Evolutionary conservation across 2,888 invertebrate genomes (phyloP).

Genomic region (Pseudococcus longispinus): DNA sequence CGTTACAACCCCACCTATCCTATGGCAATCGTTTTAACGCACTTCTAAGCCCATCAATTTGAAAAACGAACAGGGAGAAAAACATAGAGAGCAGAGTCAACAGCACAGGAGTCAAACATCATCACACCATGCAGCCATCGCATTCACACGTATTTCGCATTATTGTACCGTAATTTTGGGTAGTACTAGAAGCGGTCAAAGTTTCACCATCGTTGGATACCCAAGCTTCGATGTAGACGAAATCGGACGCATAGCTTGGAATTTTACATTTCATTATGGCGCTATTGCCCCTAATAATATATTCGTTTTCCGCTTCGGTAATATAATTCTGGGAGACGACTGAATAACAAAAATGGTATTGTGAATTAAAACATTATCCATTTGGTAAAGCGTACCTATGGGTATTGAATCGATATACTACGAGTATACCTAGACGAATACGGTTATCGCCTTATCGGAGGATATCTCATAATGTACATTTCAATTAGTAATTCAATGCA

Average conservation of each 20-base stretch:
- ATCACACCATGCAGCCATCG: background rate
- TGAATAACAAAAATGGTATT: constrained; percentile 60
- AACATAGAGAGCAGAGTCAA: background rate
- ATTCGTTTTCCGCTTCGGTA: constrained; percentile 76
- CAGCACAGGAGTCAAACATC: background rate
- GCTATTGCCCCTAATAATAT: constrained; percentile 76
- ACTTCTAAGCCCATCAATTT: background rate
- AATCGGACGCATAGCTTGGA: constrained; percentile 77
- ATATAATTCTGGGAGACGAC: constrained; percentile 77
- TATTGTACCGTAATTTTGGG: constrained; percentile 34
- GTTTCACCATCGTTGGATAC: constrained; percentile 61
- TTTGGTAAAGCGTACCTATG: background rate
- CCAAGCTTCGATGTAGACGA: constrained; percentile 75
- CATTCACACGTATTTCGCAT: background rate
- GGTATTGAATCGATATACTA: background rate
- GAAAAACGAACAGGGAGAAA: background rate
- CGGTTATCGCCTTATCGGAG: constrained; percentile 9
- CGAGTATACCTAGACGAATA: constrained; percentile 2
- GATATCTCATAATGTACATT: constrained; percentile 20
- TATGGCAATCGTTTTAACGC: background rate
- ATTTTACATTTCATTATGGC: constrained; percentile 77
- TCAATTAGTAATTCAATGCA: constrained; percentile 44
- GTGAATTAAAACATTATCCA: constrained; percentile 4
- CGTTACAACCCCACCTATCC: background rate
- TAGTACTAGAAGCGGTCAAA: background rate